Percentiles rank a stretch among this genome's conserved stretches.
Conservation (phyloP, 2,113 vertebrate species). For the Tyto alba region DNA sequence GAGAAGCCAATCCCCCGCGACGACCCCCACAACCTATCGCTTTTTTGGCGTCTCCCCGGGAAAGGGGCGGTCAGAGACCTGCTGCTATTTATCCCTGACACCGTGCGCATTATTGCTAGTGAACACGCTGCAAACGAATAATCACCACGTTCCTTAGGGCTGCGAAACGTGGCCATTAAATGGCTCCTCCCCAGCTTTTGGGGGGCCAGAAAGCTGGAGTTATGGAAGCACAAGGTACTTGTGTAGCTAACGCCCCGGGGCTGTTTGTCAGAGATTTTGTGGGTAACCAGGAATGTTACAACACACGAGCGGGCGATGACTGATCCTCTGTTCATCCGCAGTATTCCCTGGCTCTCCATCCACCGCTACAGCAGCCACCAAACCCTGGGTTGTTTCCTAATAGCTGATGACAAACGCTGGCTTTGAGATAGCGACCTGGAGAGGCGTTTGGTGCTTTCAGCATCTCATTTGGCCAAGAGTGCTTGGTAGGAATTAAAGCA, state of each 20-base stretch:
- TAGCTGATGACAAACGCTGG: neutral
- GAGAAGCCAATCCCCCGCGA: neutral
- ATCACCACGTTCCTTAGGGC: neutral
- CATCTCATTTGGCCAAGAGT: neutral
- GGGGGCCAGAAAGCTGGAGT: neutral
- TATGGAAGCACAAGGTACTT: neutral
- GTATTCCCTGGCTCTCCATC: neutral
- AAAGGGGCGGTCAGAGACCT: too few species aligned
- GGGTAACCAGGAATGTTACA: neutral
- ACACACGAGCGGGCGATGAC: neutral
- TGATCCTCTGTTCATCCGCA: neutral
- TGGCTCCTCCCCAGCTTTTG: neutral
- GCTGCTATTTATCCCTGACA: rapidly evolving
- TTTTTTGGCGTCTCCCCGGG: neutral
- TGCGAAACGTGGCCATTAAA: neutral
- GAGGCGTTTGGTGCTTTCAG: neutral
- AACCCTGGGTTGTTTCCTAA: neutral
- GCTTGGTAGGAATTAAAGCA: neutral
- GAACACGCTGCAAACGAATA: neutral
- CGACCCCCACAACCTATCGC: rapidly evolving
- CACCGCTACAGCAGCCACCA: neutral
- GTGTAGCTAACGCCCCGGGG: neutral
- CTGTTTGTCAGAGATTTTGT: neutral
- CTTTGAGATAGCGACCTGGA: neutral
- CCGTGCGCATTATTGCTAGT: rapidly evolving